These are phyloP conservation scores for Trachemys scripta DNA, from an alignment of 2,113 vertebrate species.

Conservation along the genomic window DNA sequence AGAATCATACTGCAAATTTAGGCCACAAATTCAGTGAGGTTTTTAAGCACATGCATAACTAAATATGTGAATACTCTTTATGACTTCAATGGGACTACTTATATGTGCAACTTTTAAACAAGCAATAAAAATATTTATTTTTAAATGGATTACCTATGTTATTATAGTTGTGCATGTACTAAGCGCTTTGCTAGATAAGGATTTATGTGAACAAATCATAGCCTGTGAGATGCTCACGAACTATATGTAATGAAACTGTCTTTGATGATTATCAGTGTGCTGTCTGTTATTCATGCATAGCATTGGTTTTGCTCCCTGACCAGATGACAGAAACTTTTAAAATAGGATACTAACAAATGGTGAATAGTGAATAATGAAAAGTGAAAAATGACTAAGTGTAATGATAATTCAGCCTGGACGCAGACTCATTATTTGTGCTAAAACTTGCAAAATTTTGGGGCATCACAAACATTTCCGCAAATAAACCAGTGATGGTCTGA, in stretches of 20 bases:
- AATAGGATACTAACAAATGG: not conserved
- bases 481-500: too few relatives aligned
- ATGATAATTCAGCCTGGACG: too few relatives aligned
- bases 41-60: constrained; percentile 48
- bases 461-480: not conserved
- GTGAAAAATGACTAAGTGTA: not conserved
- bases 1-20: constrained; percentile 57
- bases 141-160: constrained; percentile 25
- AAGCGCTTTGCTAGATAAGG: constrained; percentile 24
- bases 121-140: constrained; percentile 12
- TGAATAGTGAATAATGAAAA: not conserved
- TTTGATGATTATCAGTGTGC: not conserved
- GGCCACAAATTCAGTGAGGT: constrained; percentile 48
- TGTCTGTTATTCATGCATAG: not conserved
- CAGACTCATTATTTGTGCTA: not conserved
- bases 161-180: not conserved
- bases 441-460: not conserved
- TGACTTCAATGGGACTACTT: constrained; percentile 27
- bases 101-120: constrained; percentile 26
- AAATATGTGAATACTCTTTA: not conserved
- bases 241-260: not conserved
- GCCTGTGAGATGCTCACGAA: not conserved
- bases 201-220: not conserved
- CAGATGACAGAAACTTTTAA: not conserved
- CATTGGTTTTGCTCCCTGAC: not conserved